Conservation (phyloP, 2,113 vertebrate genomes). For the Addax nasomaculatus region DNA sequence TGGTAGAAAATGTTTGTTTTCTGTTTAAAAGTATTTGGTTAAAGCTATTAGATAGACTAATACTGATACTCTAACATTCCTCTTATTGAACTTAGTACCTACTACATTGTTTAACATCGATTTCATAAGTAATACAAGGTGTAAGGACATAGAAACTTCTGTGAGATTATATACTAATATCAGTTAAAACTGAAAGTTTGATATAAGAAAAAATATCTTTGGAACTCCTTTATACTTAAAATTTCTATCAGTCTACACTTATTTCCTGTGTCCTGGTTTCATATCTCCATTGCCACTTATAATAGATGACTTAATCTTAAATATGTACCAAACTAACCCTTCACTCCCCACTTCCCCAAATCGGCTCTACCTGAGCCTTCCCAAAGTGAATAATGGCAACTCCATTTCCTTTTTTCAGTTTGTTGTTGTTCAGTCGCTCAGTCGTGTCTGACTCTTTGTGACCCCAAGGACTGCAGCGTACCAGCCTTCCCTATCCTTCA, state of each 20-base stretch:
- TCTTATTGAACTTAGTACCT: neutral
- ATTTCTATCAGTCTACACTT: neutral
- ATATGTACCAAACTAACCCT: neutral
- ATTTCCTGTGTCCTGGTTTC: neutral
- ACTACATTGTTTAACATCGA: neutral
- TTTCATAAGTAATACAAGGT: neutral
- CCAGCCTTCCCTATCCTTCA: neutral
- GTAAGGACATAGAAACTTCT: neutral
- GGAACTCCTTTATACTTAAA: neutral
- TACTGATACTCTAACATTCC: neutral
- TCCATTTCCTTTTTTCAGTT: neutral
- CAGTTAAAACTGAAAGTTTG: neutral
- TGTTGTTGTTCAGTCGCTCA: neutral
- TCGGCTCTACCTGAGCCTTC: neutral
- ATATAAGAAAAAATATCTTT: neutral
- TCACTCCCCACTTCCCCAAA: neutral
- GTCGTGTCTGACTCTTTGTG: neutral
- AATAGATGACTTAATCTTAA: neutral
- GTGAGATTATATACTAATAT: neutral
- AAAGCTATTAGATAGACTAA: neutral
- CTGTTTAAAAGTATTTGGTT: neutral
- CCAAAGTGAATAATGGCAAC: neutral
- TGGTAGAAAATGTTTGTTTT: neutral
- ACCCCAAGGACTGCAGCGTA: neutral
- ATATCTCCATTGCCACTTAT: neutral